Conservation (phyloP, 2,113 vertebrate species). For the Platycercus adscitus region DNA sequence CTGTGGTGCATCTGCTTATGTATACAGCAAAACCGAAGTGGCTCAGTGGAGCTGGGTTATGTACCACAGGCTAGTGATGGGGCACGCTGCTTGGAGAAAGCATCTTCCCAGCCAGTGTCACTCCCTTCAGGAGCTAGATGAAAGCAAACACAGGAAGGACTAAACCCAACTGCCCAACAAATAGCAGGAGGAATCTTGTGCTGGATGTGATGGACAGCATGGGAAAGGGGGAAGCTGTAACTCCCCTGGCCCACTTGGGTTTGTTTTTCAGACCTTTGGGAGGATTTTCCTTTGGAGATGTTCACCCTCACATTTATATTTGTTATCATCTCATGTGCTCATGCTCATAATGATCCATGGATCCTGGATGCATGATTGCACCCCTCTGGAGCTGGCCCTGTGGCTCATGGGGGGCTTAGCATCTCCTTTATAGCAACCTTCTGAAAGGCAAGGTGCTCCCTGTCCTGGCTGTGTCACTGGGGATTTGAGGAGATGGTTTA, state of each 20-base stretch:
- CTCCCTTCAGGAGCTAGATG: neutral
- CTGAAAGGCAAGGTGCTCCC: neutral
- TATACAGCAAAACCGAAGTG: neutral
- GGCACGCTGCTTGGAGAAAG: neutral
- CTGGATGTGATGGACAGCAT: neutral
- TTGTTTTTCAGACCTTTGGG: neutral
- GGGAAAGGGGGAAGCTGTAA: neutral
- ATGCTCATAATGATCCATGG: neutral
- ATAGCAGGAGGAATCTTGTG: neutral
- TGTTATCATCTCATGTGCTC: neutral
- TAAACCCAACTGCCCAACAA: neutral
- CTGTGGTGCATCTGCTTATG: neutral
- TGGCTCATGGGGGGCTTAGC: neutral
- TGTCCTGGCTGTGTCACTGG: rapidly evolving
- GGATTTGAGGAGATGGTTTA: neutral
- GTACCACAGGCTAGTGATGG: neutral
- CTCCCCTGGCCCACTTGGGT: neutral
- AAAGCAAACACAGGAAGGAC: neutral
- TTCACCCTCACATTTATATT: rapidly evolving
- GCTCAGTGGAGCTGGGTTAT: neutral
- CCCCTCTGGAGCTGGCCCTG: neutral
- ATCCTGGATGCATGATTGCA: rapidly evolving
- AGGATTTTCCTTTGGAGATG: neutral
- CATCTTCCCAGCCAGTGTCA: neutral
- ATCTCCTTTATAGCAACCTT: neutral